Evolutionary conservation across 2,797 vertebrate genomes (phyloP).

Genomic region (Gallinago nigripennis): DNA sequence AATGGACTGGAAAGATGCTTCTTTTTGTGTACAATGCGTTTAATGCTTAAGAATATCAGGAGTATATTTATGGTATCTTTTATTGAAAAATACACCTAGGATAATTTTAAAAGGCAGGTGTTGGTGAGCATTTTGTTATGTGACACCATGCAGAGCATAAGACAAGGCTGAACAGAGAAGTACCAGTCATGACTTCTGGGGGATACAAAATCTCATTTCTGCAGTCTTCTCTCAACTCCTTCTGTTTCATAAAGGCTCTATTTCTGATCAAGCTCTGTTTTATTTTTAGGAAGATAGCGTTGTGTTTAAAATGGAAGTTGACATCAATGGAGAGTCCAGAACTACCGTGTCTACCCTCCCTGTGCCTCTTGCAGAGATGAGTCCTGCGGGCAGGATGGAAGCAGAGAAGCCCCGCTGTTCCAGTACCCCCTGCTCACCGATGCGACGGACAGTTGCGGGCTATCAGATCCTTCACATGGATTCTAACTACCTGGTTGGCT

Average conservation of each 20-base stretch:
- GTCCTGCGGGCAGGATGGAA: conserved; percentile 80
- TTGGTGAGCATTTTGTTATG: background rate
- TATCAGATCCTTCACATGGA: conserved; percentile 98
- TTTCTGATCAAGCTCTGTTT: conserved; percentile 61
- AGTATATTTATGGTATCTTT: background rate
- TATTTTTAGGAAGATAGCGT: conserved; percentile 68
- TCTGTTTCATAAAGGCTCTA: background rate
- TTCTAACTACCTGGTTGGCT: conserved; percentile 94
- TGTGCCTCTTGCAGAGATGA: conserved; percentile 79
- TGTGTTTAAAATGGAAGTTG: conserved; percentile 90
- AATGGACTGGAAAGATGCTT: background rate
- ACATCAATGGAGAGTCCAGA: conserved; percentile 88
- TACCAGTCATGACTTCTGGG: background rate
- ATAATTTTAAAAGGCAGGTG: background rate
- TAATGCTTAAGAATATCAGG: background rate
- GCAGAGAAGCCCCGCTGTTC: conserved; percentile 90
- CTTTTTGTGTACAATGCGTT: background rate
- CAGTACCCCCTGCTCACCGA: conserved; percentile 93
- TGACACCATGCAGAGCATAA: background rate
- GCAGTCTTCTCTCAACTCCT: background rate
- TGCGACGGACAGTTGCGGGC: conserved; percentile 87
- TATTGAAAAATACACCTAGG: background rate
- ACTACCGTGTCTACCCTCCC: conserved; percentile 81
- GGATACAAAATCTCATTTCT: background rate
- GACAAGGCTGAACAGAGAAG: background rate